Evolutionary conservation across 2,888 invertebrate genomes (phyloP).

Genomic region (Nomada flava): DNA sequence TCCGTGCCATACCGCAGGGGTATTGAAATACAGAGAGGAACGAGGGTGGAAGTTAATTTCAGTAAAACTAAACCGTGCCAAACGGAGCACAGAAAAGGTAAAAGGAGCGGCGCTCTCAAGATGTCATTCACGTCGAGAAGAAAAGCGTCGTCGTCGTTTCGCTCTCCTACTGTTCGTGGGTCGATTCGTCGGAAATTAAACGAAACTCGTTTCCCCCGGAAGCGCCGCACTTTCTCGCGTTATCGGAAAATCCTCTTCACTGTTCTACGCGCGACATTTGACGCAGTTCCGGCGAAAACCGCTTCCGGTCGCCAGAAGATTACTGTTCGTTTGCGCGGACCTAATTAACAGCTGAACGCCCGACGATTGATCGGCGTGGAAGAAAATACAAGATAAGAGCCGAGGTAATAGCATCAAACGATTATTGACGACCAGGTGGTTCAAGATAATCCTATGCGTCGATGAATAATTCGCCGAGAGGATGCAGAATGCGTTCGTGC

Average conservation of each 20-base stretch:
- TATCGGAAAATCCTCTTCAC: constrained; percentile 15
- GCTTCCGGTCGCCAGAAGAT: constrained; percentile 1
- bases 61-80: too few relatives aligned
- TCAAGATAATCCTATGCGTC: background rate
- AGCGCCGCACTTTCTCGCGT: background rate
- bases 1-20: too few relatives aligned
- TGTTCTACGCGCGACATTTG: constrained; percentile 2
- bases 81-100: background rate
- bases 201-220: constrained; percentile 45
- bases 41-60: too few relatives aligned
- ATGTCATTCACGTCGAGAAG: background rate
- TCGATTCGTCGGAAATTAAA: constrained; percentile 56
- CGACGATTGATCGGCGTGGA: background rate
- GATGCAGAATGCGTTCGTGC: background rate
- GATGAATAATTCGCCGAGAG: background rate
- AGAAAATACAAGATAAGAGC: constrained; percentile 5
- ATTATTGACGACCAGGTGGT: background rate
- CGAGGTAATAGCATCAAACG: background rate
- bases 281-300: constrained; percentile 5
- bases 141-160: constrained; percentile 7
- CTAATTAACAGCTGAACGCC: background rate
- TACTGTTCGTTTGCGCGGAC: background rate
- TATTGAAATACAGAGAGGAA: background rate
- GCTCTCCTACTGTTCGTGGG: constrained; percentile 12
- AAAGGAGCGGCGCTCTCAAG: background rate